These are phyloP conservation scores for Seriola quinqueradiata DNA, from an alignment of 2,113 vertebrate genomes.

Conservation along the genomic window DNA sequence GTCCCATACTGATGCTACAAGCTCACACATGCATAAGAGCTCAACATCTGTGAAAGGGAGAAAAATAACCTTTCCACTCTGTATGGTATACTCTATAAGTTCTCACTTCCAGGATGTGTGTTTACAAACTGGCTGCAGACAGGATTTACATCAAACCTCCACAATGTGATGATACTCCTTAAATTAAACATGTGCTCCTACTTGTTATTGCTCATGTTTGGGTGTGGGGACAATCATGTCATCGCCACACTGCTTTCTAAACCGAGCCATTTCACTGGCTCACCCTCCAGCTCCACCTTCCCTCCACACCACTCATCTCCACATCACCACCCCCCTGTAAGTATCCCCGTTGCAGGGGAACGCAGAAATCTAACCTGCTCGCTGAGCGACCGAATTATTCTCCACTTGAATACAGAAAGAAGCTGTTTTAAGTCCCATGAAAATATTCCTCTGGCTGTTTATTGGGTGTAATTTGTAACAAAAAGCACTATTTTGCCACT, in stretches of 20 bases:
- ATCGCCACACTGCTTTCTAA: conserved; percentile 12
- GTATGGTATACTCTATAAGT: too few relatives aligned
- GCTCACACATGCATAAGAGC: conserved; percentile 75
- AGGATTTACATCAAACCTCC: conserved; percentile 14
- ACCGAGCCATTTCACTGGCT: conserved; percentile 21
- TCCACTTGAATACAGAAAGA: not conserved
- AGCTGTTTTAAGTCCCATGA: conserved; percentile 42
- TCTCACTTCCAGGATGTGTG: not conserved
- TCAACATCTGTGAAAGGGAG: conserved; percentile 59
- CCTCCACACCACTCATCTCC: not conserved
- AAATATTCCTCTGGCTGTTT: conserved; percentile 20
- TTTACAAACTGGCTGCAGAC: not conserved
- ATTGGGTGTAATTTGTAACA: conserved; percentile 20
- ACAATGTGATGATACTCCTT: not conserved
- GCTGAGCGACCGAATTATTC: not conserved
- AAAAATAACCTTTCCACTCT: conserved; percentile 48
- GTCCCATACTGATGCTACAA: conserved; percentile 51
- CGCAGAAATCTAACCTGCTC: not conserved
- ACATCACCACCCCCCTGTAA: too few relatives aligned
- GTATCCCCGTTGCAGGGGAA: not conserved
- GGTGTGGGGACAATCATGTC: not conserved
- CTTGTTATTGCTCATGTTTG: not conserved
- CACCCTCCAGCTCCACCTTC: not conserved
- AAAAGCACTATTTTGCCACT: conserved; percentile 84
- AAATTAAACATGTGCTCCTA: not conserved